Conservation (phyloP, 1,140 invertebrate species). For the Atopsyche davidsoni region DNA sequence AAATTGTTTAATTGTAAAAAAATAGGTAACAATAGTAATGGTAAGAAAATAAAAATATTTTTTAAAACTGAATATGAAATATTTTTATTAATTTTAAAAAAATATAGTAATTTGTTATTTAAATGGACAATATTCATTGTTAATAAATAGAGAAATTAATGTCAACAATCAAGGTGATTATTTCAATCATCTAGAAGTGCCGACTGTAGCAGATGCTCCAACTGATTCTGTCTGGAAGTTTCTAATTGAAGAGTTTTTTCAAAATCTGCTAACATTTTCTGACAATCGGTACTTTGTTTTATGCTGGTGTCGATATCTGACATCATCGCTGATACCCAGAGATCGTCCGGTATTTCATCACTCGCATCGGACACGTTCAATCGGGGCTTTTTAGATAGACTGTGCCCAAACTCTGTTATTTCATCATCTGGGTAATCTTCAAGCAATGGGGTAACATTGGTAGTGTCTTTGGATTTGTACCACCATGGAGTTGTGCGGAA, state of each 20-base stretch:
- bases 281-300: conserved; percentile 33
- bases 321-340: conserved; percentile 14
- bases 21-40: too few species aligned
- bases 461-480: conserved; percentile 34
- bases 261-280: conserved; percentile 40
- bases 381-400: conserved; percentile 13
- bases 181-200: conserved; percentile 31
- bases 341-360: conserved; percentile 21
- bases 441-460: conserved; percentile 36
- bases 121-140: neutral
- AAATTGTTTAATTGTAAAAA: neutral
- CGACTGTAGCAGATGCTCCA: conserved; percentile 30
- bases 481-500: conserved; percentile 42
- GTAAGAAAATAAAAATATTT: too few species aligned
- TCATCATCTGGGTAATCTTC: conserved; percentile 37
- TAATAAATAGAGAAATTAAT: neutral
- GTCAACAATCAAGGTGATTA: too few species aligned
- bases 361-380: conserved; percentile 11
- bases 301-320: conserved; percentile 16
- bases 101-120: neutral
- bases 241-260: conserved; percentile 42
- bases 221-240: conserved; percentile 29
- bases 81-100: neutral
- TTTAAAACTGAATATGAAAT: neutral
- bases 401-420: conserved; percentile 29